A percentile compares a stretch with the other conserved stretches of the same genome.
phyloP scores from a whole-genome alignment of 2,113 vertebrate species.

The Columba livia region DNA sequence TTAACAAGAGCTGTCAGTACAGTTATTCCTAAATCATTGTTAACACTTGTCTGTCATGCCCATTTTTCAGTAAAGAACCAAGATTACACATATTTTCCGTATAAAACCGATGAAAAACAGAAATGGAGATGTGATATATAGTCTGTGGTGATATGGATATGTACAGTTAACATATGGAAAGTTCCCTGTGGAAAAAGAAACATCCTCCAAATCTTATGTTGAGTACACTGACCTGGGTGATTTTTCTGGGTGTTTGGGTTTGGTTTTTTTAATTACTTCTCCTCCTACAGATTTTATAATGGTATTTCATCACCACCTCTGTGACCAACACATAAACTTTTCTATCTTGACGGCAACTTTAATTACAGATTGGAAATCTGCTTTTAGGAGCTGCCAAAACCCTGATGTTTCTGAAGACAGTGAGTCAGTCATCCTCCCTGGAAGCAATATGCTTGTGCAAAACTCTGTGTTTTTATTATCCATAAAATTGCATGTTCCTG shows the following conservation, averaged over 20 bases:
- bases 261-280: neutral
- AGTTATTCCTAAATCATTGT: neutral
- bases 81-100: neutral
- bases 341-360: neutral
- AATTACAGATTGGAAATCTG: neutral
- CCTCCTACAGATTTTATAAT: neutral
- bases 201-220: neutral
- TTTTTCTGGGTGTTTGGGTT: neutral
- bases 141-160: neutral
- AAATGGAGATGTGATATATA: neutral
- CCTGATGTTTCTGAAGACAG: neutral
- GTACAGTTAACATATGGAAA: neutral
- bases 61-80: neutral
- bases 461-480: constrained; percentile 18
- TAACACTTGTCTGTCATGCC: neutral
- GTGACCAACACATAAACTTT: neutral
- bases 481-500: constrained; percentile 1
- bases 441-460: constrained; percentile 2
- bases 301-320: neutral
- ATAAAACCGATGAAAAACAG: neutral
- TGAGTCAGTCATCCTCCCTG: neutral
- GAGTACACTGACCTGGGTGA: neutral
- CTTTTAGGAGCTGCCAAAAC: constrained; percentile 1
- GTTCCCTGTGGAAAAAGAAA: neutral
- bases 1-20: neutral